Percentiles rank a stretch among this genome's conserved stretches.
phyloP scores from a whole-genome alignment of 2,113 vertebrate genomes.

The Myanophis thanlyinensis region DNA sequence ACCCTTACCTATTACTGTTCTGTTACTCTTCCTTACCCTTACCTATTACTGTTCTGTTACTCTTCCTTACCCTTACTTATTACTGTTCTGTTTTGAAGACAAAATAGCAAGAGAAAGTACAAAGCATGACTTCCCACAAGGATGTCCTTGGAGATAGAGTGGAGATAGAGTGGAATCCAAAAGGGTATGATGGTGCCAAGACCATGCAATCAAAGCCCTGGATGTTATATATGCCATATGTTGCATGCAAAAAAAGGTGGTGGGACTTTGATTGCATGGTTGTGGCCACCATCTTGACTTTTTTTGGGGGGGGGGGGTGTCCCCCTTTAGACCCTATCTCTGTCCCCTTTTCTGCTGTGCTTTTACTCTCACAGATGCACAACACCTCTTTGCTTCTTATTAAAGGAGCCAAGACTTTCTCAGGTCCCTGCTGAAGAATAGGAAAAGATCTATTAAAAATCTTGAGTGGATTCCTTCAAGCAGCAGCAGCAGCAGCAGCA shows the following conservation, averaged over 20 bases:
- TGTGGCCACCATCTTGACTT: not conserved
- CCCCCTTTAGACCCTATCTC: not conserved
- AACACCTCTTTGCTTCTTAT: not conserved
- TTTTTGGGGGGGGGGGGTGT: too few relatives aligned
- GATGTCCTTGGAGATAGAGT: not conserved
- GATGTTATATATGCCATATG: not conserved
- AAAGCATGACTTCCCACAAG: not conserved
- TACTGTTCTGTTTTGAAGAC: not conserved
- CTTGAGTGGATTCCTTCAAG: not conserved
- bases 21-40: too few relatives aligned
- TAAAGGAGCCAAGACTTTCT: not conserved
- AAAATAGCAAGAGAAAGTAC: not conserved
- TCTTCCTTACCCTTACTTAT: not conserved
- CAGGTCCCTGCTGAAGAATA: not conserved
- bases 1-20: too few relatives aligned
- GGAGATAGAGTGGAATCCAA: not conserved
- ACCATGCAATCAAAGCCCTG: not conserved
- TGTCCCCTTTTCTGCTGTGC: not conserved
- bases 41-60: not conserved
- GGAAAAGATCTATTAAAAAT: not conserved
- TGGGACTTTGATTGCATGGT: not conserved
- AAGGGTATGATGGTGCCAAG: not conserved
- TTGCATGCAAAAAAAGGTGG: not conserved
- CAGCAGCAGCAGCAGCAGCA: not conserved
- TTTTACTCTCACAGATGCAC: not conserved